Base-by-base conservation (phyloP, 2,797 vertebrate genomes). In the Sebastes steindachneri region DNA sequence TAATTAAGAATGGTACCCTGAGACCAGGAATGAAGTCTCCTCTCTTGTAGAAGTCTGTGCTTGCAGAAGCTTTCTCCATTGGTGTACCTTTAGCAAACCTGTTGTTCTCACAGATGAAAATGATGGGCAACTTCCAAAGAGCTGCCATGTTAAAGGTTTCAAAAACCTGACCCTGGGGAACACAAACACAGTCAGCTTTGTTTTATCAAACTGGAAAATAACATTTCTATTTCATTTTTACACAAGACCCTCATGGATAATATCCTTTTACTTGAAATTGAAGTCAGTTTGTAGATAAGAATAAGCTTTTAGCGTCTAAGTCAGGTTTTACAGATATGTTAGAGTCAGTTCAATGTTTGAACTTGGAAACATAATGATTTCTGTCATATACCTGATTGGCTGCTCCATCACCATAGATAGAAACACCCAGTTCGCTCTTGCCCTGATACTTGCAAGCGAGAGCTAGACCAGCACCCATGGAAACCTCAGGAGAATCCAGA, bases 31-130 rank as follows among this genome's bases (percentile, higher is more conserved):
- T 97, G 83, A 93, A 97, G 82, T 97, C 95, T 37, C 97, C 96
- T 86, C 97, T 95, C 90, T 96, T 97, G 84, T 95, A 97, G 87
- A 97, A 97, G 82, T 97, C 97, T 15, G 45, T 51, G 45, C 19
- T n/a, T 51, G 45, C 45, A n/a, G 45, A 51, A 19, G 45, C 45
- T n/a, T 96, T 94, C 80, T 97, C 97, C 51, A 97, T 96, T 0
- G 97, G 96, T 0, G 96, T 97, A 14, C 96, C 96, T 97, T 97
- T 97, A 54, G 96, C 96, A 1, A 97, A 97, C 15, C 96, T 90
- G 74, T 97, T 97, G 89, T 97, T 97, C 90, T 97, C 97, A 72
- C 97, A 97, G 86, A 97, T 90, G 70, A 97, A 97, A 88, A 97
- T 92, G 80, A 96, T 96, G 0, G 97, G 97, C 70, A 97, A 55